A percentile compares a stretch with the other conserved stretches of the same genome.
Conservation (phyloP, 1,140 invertebrate genomes). For the Glomeris maerens region DNA sequence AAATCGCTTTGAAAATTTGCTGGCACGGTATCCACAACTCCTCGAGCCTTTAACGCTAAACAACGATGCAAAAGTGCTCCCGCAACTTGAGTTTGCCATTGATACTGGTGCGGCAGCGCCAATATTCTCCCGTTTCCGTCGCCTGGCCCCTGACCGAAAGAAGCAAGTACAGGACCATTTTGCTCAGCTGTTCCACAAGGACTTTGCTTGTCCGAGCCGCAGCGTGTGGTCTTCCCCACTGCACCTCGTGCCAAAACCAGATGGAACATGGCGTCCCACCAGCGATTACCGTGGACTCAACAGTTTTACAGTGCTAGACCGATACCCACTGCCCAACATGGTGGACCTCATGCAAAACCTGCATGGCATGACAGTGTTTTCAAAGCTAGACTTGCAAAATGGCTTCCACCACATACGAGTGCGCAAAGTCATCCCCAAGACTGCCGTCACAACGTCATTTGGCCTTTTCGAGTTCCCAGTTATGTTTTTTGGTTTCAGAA, state of each 20-base stretch:
- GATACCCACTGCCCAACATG: constrained; percentile 28
- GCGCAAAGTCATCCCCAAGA: constrained; percentile 19
- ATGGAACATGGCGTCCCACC: constrained; percentile 27
- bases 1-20: too few species aligned
- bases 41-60: too few species aligned
- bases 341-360: constrained; percentile 13
- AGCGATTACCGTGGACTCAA: constrained; percentile 36
- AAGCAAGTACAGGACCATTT: constrained; percentile 20
- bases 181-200: constrained; percentile 18
- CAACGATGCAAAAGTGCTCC: too few species aligned
- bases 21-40: too few species aligned
- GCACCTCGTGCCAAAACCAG: constrained; percentile 32
- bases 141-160: constrained; percentile 23
- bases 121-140: constrained; percentile 24
- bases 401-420: constrained; percentile 22
- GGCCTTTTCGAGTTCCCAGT: constrained; percentile 27
- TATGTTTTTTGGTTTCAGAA: constrained; percentile 34
- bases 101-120: too few species aligned
- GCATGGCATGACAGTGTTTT: constrained; percentile 11
- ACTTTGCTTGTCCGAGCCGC: constrained; percentile 27
- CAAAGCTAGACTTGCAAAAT: constrained; percentile 14
- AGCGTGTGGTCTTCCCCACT: constrained; percentile 33
- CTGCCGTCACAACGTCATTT: constrained; percentile 19
- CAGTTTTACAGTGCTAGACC: constrained; percentile 27
- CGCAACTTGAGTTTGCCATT: too few species aligned